These are phyloP conservation scores for Lacanobia wlatinum DNA, from an alignment of 2,888 invertebrate species.

Conservation along the genomic window DNA sequence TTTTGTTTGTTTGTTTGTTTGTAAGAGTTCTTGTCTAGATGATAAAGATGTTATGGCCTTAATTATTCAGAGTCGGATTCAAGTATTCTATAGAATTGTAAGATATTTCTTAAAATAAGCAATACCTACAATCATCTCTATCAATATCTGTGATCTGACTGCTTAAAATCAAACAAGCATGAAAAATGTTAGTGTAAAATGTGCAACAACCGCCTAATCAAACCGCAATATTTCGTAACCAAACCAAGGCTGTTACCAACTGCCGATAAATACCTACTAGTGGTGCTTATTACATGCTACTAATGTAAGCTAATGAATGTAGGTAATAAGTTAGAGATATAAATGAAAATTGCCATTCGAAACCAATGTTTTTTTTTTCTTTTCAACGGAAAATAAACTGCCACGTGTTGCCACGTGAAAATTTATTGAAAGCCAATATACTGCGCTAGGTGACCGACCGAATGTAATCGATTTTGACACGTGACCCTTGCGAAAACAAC, in stretches of 20 bases:
- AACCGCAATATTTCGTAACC: constrained; percentile 43
- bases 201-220: constrained; percentile 28
- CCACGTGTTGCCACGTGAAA: constrained; percentile 16
- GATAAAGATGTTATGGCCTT: not conserved
- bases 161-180: not conserved
- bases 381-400: not conserved
- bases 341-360: not conserved
- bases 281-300: not conserved
- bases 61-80: too few relatives aligned
- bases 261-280: constrained; percentile 4
- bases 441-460: constrained; percentile 16
- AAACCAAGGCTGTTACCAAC: constrained; percentile 51
- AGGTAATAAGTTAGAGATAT: not conserved
- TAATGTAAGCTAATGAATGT: too few relatives aligned
- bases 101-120: too few relatives aligned
- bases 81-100: too few relatives aligned
- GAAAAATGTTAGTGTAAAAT: constrained; percentile 4
- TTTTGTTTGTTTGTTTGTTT: too few relatives aligned
- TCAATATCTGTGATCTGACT: too few relatives aligned
- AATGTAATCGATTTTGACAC: constrained; percentile 51
- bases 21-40: not conserved
- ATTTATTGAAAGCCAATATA: constrained; percentile 14
- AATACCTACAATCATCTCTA: too few relatives aligned
- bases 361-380: not conserved
- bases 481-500: constrained; percentile 42